Evolutionary conservation across 1,140 invertebrate genomes (phyloP).

Genomic region (Ceratina japonica): DNA sequence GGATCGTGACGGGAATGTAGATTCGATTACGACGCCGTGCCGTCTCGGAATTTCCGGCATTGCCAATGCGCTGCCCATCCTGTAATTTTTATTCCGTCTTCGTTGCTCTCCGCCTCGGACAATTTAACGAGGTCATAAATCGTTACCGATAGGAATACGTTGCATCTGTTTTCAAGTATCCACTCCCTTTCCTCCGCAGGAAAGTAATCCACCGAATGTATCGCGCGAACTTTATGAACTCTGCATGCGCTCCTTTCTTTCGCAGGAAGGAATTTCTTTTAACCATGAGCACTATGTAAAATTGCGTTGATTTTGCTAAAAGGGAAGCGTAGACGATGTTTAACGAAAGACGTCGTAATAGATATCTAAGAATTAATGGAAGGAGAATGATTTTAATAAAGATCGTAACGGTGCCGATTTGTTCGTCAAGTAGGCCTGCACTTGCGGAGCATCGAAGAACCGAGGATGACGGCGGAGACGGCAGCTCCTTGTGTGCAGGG

Average conservation of each 20-base stretch:
- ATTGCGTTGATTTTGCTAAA: no score
- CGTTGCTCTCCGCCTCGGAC: background rate
- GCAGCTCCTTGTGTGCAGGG: slow-evolving; percentile 80
- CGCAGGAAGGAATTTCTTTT: no score
- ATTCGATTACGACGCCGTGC: slow-evolving; percentile 13
- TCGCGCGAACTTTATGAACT: no score
- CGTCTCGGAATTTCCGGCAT: slow-evolving; percentile 29
- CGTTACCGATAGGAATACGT: no score
- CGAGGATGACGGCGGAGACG: slow-evolving; percentile 85
- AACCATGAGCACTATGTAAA: no score
- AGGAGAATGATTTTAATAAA: background rate
- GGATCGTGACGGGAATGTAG: slow-evolving; percentile 19
- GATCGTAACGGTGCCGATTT: slow-evolving; percentile 2
- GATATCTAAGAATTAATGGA: background rate
- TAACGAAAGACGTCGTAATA: background rate
- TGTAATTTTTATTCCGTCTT: slow-evolving; percentile 10
- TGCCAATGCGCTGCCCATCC: background rate
- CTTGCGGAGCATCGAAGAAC: slow-evolving; percentile 89
- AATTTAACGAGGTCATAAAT: slow-evolving; percentile 18
- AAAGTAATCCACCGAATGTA: no score
- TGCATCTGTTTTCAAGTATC: no score
- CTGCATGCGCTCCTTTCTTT: no score
- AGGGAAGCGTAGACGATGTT: no score
- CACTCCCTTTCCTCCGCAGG: no score
- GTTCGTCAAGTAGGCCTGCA: slow-evolving; percentile 83